Percentiles rank a stretch among this genome's conserved stretches.
These are phyloP conservation scores for Sturmia bella DNA, from an alignment of 2,888 invertebrate genomes.

Conservation along the genomic window DNA sequence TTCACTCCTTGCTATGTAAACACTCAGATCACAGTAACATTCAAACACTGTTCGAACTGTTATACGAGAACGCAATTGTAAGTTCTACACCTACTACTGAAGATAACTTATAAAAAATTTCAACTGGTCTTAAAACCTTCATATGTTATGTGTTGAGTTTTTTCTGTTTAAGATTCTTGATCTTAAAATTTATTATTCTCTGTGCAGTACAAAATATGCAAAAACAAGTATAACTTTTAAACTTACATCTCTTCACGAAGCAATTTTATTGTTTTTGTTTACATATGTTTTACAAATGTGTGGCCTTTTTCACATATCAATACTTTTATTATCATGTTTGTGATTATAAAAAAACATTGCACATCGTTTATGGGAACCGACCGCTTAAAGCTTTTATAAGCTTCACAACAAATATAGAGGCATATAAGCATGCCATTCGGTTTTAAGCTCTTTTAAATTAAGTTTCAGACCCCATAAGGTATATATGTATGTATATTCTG, in stretches of 20 bases:
- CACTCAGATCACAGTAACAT: too few species aligned
- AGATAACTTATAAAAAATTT: slow-evolving; percentile 37
- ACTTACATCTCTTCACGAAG: slow-evolving; percentile 26
- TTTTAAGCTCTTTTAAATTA: too few species aligned
- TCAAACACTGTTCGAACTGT: background rate
- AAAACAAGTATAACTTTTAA: background rate
- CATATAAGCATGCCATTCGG: too few species aligned
- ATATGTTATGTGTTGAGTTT: slow-evolving; percentile 29
- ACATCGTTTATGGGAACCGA: too few species aligned
- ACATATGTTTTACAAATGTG: background rate
- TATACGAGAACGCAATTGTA: background rate
- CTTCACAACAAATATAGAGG: too few species aligned
- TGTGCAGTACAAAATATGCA: background rate
- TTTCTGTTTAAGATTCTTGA: background rate
- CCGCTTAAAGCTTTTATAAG: too few species aligned
- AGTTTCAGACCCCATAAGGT: too few species aligned
- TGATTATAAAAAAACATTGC: too few species aligned
- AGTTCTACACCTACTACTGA: slow-evolving; percentile 35
- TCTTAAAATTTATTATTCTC: slow-evolving; percentile 14
- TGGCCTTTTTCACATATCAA: background rate
- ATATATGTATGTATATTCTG: too few species aligned
- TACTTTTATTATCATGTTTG: too few species aligned
- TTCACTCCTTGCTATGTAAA: too few species aligned
- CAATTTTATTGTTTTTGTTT: slow-evolving; percentile 4
- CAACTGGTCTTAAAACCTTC: slow-evolving; percentile 47